A percentile compares a stretch with the other conserved stretches of the same genome.
Evolutionary conservation across 2,113 vertebrate genomes (phyloP).

Genomic region (Neomonachus schauinslandi): DNA sequence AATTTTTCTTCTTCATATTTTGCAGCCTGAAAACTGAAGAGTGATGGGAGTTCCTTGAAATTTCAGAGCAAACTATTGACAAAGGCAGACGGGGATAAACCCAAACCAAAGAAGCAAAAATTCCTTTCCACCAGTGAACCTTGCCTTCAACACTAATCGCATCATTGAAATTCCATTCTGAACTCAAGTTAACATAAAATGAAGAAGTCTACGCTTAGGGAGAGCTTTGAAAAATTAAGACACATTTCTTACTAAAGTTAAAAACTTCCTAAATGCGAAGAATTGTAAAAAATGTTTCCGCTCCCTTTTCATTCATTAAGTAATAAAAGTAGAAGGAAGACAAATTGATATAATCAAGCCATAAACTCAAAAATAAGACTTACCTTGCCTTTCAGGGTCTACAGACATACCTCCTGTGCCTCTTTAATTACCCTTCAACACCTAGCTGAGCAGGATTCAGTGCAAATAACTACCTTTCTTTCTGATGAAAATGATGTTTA

Average conservation of each 20-base stretch:
- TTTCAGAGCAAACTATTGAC: neutral
- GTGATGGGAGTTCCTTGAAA: neutral
- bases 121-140: constrained; percentile 25
- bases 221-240: constrained; percentile 57
- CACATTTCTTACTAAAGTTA: constrained; percentile 35
- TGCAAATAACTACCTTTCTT: constrained; percentile 63
- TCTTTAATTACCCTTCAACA: constrained; percentile 49
- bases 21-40: constrained; percentile 17
- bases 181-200: constrained; percentile 43
- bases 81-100: neutral
- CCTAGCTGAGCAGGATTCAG: constrained; percentile 20
- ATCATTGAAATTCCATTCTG: constrained; percentile 47
- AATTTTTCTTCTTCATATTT: constrained; percentile 21
- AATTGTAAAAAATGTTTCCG: constrained; percentile 40
- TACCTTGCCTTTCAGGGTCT: constrained; percentile 12
- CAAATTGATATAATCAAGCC: constrained; percentile 61
- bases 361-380: constrained; percentile 51
- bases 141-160: neutral
- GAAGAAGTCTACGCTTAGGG: neutral
- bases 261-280: constrained; percentile 42
- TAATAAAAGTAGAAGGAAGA: constrained; percentile 57
- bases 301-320: constrained; percentile 67
- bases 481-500: constrained; percentile 63
- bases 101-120: constrained; percentile 1
- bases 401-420: neutral